These are phyloP conservation scores for Petrosia ficiformis DNA, from an alignment of 37 sponge, comb jelly and placozoan genomes.

Conservation along the genomic window DNA sequence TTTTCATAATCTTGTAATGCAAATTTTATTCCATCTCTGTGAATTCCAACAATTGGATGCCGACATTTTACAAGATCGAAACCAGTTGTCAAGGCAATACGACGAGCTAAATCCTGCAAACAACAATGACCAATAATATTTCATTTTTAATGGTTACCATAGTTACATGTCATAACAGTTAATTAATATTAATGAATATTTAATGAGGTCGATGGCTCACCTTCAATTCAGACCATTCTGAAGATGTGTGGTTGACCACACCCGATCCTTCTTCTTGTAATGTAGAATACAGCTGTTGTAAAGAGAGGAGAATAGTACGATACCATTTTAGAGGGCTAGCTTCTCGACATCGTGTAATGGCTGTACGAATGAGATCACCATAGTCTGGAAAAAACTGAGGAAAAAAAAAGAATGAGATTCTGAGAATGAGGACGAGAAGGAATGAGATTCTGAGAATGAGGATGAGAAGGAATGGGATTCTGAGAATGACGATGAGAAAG, in stretches of 20 bases:
- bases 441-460: no score
- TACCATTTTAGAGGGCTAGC: conserved; percentile 45
- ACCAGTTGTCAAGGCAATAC: conserved; percentile 66
- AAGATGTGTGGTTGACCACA: conserved; percentile 17
- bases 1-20: conserved; percentile 24
- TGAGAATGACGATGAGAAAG: not conserved
- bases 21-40: conserved; percentile 76
- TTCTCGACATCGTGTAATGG: conserved; percentile 62
- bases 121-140: not conserved
- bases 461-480: not conserved
- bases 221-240: conserved; percentile 57
- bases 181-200: no score
- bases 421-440: not conserved
- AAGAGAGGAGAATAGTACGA: conserved; percentile 27
- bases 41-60: conserved; percentile 74
- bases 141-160: not conserved
- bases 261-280: conserved; percentile 27
- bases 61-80: conserved; percentile 67
- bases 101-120: conserved; percentile 70
- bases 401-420: not conserved
- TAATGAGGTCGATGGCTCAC: conserved; percentile 8
- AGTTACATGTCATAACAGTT: not conserved
- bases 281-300: conserved; percentile 27
- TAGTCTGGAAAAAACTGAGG: conserved; percentile 63
- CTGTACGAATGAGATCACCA: conserved; percentile 74